A percentile compares a stretch with the other conserved stretches of the same genome.
These are phyloP conservation scores for Lates japonicus DNA, from an alignment of 2,797 vertebrate genomes.

Conservation along the genomic window DNA sequence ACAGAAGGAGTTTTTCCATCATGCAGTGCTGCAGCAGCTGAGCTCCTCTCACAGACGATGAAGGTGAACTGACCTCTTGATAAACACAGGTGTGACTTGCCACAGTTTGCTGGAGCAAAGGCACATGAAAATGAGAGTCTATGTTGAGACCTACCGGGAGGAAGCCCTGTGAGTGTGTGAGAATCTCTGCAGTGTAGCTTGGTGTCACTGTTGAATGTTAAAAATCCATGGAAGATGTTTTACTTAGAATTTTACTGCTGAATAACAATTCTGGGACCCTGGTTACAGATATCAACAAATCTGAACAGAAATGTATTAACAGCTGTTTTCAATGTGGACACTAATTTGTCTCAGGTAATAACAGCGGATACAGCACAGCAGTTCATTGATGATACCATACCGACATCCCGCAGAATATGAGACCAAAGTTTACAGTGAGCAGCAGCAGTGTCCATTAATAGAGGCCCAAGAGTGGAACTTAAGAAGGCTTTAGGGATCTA, in stretches of 20 bases:
- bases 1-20: background rate
- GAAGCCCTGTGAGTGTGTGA: background rate
- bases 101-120: slow-evolving; percentile 4
- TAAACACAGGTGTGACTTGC: slow-evolving; percentile 27
- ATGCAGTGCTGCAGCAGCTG: background rate
- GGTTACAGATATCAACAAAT: too few species aligned
- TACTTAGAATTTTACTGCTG: too few species aligned
- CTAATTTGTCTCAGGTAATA: background rate
- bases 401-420: background rate
- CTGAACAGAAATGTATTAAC: too few species aligned
- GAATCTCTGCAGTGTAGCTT: background rate
- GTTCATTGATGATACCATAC: background rate
- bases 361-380: background rate
- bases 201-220: too few species aligned
- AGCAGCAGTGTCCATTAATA: slow-evolving; percentile 30
- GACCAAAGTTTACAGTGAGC: background rate
- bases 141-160: background rate
- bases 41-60: slow-evolving; percentile 17
- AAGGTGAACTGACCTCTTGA: slow-evolving; percentile 6
- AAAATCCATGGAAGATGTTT: too few species aligned
- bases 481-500: slow-evolving; percentile 46
- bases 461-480: slow-evolving; percentile 4
- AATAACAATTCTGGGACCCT: too few species aligned
- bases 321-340: background rate
- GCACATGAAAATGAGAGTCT: background rate